A percentile compares a stretch with the other conserved stretches of the same genome.
Conservation (phyloP, 2,888 invertebrate species). For the Druceiella hillmani region DNA sequence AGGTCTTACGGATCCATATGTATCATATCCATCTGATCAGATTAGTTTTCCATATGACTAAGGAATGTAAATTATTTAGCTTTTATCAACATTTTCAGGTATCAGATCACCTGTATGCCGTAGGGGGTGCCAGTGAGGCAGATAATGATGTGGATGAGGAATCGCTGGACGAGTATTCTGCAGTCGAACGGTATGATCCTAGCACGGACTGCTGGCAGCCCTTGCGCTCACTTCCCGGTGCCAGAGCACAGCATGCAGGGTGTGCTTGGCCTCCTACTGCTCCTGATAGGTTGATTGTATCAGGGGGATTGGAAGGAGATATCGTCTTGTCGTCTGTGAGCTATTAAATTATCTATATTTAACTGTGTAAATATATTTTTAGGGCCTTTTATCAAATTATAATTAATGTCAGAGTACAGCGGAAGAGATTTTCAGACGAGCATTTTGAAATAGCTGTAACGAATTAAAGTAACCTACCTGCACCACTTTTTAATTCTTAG, state of each 20-base stretch:
- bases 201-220: constrained; percentile 50
- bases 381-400: too few relatives aligned
- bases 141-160: constrained; percentile 39
- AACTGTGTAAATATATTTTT: too few relatives aligned
- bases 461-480: too few relatives aligned
- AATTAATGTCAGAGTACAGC: too few relatives aligned
- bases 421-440: too few relatives aligned
- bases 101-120: constrained; percentile 49
- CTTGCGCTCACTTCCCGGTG: constrained; percentile 48
- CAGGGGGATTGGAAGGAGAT: constrained; percentile 54
- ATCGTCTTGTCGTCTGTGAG: constrained; percentile 42
- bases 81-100: constrained; percentile 16
- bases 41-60: too few relatives aligned
- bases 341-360: constrained; percentile 52
- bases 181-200: constrained; percentile 58
- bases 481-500: too few relatives aligned
- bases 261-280: constrained; percentile 34
- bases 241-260: constrained; percentile 58
- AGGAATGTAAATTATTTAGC: too few relatives aligned
- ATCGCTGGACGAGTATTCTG: constrained; percentile 34
- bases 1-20: too few relatives aligned
- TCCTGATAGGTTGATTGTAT: constrained; percentile 37
- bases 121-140: constrained; percentile 58
- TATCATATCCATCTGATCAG: too few relatives aligned
- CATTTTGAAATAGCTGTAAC: too few relatives aligned